A percentile compares a stretch with the other conserved stretches of the same genome.
These are phyloP conservation scores for Lophotriccus pileatus DNA, from an alignment of 2,797 vertebrate species.

Conservation along the genomic window DNA sequence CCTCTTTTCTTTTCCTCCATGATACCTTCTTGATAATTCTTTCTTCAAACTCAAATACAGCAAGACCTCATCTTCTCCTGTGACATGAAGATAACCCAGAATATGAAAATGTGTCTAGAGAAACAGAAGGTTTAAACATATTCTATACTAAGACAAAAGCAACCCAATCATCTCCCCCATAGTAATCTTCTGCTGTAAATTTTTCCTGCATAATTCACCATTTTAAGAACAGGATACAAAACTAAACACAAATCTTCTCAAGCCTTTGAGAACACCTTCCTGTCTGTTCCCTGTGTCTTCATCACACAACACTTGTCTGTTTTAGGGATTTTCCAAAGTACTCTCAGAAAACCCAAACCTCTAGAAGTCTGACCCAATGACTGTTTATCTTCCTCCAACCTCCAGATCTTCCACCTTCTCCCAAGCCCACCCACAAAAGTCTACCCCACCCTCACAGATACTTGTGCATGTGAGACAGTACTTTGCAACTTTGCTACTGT, in stretches of 20 bases:
- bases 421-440: background rate
- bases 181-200: background rate
- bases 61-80: background rate
- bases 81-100: background rate
- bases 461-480: background rate
- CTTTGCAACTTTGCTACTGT: background rate
- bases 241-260: background rate
- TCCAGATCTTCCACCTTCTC: background rate
- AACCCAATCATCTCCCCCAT: background rate
- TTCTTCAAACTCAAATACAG: background rate
- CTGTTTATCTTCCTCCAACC: background rate
- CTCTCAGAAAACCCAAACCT: background rate
- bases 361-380: background rate
- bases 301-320: background rate
- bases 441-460: background rate
- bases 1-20: background rate
- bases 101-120: background rate
- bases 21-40: background rate
- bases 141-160: background rate
- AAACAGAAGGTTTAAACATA: background rate
- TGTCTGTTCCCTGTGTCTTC: background rate
- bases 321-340: background rate
- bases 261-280: background rate
- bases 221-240: background rate
- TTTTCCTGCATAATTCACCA: background rate